Evolutionary conservation across 2,888 invertebrate genomes (phyloP).

Genomic region (Anthoptus insignis): DNA sequence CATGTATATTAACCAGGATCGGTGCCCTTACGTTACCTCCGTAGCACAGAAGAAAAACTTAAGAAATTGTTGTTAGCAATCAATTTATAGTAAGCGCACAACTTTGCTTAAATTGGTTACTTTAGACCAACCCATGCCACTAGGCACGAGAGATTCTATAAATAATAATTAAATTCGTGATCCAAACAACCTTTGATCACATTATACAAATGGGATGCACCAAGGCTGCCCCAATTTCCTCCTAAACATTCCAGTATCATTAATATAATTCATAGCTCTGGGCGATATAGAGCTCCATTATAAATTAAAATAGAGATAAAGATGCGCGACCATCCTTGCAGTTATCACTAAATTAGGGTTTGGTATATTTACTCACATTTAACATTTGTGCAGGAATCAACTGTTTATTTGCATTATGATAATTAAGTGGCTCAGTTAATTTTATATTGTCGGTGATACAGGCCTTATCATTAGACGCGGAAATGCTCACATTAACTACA

Average conservation of each 20-base stretch:
- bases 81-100: too few species aligned
- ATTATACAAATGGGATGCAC: background rate
- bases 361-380: background rate
- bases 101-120: too few species aligned
- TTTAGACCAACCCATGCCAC: too few species aligned
- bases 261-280: conserved; percentile 13
- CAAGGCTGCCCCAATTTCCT: conserved; percentile 15
- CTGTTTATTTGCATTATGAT: background rate
- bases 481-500: too few species aligned
- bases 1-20: too few species aligned
- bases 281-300: conserved; percentile 6
- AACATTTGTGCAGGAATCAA: background rate
- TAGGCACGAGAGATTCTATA: too few species aligned
- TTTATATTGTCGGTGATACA: background rate
- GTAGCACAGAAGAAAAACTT: too few species aligned
- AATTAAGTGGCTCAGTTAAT: background rate
- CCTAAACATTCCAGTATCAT: conserved; percentile 19
- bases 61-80: too few species aligned
- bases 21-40: too few species aligned
- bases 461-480: too few species aligned
- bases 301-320: background rate
- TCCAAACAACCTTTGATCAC: conserved; percentile 1
- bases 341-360: background rate
- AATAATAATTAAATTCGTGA: background rate
- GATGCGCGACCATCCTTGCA: background rate